Evolutionary conservation across 2,888 invertebrate species (phyloP), one percentile per base, ranked within the genome.

Genomic region (Agonopterix arenella): DNA sequence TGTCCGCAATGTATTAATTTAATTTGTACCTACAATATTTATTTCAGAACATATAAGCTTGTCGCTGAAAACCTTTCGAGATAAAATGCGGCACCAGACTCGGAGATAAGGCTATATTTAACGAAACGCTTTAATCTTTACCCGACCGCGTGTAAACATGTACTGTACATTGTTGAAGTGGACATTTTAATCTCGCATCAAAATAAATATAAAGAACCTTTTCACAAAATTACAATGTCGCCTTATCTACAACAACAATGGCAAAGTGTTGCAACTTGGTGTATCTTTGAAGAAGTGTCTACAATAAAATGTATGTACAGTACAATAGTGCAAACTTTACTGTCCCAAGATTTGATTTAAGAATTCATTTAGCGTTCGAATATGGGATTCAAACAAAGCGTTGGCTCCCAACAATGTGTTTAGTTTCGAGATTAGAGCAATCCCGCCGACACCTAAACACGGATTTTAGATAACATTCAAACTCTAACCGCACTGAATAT

Each of bases 381-480:
- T 68, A 70, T 67, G 62, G 61, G 70, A 50, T 50, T 61, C 68
- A 76, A 80, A 85, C 85, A 85, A 85, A 86, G 84, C 81, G 70
- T 66, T 59, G 75, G 73, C 73, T 75, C 79, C 80, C 73, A 76
- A 88, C 86, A 84, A 88, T 85, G 86, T 86, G 86, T 86, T 85
- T 85, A 86, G 86, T 85, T 86, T 83, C 69, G 57, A 88, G 88
- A 88, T 88, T 88, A 88, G 79, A 84, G 76, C 84, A 77, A 82
- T 84, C 81, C 81, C 80, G 76, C 78, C 84, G 79, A 86, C 89
- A 89, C 86, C 88, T 88, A 88, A 88, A 88, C 86, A 84, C 84
- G 84, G 88, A 88, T 88, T 88, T 85, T 76, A 86, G 88, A 88
- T 89, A 88, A 84, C 86, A 86, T 89, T 85, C 82, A 86, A 85